Conservation (phyloP, 1,140 invertebrate species). For the Tetramorium alpestre region DNA sequence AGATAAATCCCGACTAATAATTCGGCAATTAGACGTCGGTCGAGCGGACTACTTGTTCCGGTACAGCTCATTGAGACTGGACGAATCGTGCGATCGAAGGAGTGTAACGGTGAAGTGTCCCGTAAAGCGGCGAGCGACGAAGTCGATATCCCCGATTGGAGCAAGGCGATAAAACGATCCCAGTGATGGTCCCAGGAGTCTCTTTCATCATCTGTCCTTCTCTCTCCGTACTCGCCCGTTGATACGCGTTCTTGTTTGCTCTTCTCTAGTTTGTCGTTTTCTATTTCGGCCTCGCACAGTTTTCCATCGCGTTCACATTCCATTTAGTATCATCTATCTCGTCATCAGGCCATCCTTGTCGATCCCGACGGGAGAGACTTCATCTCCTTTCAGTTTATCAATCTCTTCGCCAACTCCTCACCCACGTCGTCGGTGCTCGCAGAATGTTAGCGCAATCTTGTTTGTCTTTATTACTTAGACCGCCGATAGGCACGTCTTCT, state of each 20-base stretch:
- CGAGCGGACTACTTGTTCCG: slow-evolving; percentile 55
- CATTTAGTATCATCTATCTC: neutral
- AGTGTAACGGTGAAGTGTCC: slow-evolving; percentile 26
- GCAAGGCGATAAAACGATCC: slow-evolving; percentile 67
- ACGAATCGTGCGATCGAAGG: slow-evolving; percentile 39
- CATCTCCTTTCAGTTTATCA: neutral
- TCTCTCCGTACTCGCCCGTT: neutral
- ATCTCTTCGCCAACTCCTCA: neutral
- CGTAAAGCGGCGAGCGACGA: slow-evolving; percentile 41
- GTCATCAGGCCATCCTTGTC: neutral
- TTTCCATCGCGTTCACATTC: neutral
- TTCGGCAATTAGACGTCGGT: slow-evolving; percentile 64
- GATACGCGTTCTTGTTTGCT: neutral
- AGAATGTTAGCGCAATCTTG: slow-evolving; percentile 64
- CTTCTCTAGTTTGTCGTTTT: neutral
- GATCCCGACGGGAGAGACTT: neutral
- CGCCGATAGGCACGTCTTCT: slow-evolving; percentile 44
- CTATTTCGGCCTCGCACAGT: neutral
- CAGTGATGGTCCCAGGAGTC: slow-evolving; percentile 52
- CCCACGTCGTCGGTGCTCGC: neutral
- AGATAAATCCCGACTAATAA: slow-evolving; percentile 63
- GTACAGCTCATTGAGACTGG: slow-evolving; percentile 8
- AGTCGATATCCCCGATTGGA: slow-evolving; percentile 68
- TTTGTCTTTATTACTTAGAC: slow-evolving; percentile 77
- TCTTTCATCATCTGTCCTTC: slow-evolving; percentile 12